Evolutionary conservation across 2,113 vertebrate genomes (phyloP).

Genomic region (Pseudorhombus dupliciocellatus): DNA sequence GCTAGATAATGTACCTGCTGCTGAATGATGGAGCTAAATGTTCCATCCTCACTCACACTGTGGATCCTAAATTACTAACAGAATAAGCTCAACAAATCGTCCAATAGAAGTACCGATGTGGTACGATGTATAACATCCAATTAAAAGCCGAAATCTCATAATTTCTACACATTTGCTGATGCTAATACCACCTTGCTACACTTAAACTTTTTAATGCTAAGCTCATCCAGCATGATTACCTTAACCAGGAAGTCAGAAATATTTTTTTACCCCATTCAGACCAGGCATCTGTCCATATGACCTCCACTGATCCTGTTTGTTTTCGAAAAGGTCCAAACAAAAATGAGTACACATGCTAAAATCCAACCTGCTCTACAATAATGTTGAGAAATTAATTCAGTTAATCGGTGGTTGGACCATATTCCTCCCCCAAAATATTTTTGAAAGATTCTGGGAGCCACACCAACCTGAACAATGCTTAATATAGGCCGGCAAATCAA

Average conservation of each 20-base stretch:
- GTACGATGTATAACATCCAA: not conserved
- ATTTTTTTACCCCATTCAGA: no score
- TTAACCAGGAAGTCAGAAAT: no score
- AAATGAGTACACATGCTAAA: not conserved
- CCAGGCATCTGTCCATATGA: no score
- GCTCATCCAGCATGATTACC: not conserved
- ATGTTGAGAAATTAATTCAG: not conserved
- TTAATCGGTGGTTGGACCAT: not conserved
- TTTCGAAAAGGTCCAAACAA: no score
- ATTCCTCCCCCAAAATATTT: not conserved
- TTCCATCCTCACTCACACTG: not conserved
- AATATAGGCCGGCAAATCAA: not conserved
- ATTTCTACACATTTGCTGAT: not conserved
- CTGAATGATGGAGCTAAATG: constrained; percentile 50
- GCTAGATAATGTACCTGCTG: constrained; percentile 49
- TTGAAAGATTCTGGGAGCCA: not conserved
- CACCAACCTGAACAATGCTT: not conserved
- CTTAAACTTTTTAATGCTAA: not conserved
- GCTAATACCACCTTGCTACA: not conserved
- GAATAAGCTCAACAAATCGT: constrained; percentile 9
- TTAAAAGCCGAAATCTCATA: no score
- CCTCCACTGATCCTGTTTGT: no score
- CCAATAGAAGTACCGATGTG: not conserved
- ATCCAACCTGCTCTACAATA: not conserved
- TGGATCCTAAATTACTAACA: constrained; percentile 8